phyloP scores from a whole-genome alignment of 2,888 invertebrate genomes.

The Papilio protenor region DNA sequence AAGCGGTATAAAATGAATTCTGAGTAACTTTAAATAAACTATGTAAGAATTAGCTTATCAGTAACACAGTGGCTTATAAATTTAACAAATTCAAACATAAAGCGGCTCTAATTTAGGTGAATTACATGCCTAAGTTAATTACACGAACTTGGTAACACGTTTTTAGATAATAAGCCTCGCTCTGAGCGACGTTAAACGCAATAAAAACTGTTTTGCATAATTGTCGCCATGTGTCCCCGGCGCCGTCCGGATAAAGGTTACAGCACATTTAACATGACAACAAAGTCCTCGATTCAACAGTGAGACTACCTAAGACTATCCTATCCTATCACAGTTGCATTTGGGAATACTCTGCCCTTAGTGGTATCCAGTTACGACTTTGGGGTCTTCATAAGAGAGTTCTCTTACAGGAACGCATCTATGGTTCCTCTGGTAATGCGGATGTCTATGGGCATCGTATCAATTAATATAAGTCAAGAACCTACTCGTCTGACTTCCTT shows the following conservation, averaged over 20 bases:
- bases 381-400: too few relatives aligned
- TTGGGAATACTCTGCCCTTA: too few relatives aligned
- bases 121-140: constrained; percentile 25
- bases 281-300: neutral
- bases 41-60: neutral
- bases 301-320: neutral
- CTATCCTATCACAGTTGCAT: too few relatives aligned
- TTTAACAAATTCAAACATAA: neutral
- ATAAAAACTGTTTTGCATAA: constrained; percentile 78
- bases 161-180: constrained; percentile 12
- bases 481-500: too few relatives aligned
- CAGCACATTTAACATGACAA: neutral
- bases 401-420: too few relatives aligned
- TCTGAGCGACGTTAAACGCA: constrained; percentile 60
- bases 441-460: too few relatives aligned
- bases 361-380: too few relatives aligned
- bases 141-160: constrained; percentile 26
- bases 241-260: neutral
- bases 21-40: too few relatives aligned
- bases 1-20: too few relatives aligned
- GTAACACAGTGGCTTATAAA: neutral
- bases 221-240: constrained; percentile 52
- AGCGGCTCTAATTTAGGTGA: neutral
- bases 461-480: too few relatives aligned
- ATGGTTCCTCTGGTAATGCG: too few relatives aligned